These are phyloP conservation scores for Gryllus bimaculatus DNA, from an alignment of 1,140 invertebrate species.

Conservation along the genomic window DNA sequence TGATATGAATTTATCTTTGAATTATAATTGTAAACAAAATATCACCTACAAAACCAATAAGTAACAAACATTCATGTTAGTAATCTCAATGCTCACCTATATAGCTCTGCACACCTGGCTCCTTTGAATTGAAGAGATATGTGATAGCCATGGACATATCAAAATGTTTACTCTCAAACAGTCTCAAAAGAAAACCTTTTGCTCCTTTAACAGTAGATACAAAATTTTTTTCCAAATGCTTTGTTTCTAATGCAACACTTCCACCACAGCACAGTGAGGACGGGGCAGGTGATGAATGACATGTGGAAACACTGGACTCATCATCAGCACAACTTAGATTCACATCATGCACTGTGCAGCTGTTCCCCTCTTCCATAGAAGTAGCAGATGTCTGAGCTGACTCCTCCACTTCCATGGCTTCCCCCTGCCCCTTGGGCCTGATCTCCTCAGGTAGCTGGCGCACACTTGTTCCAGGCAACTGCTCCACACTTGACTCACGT, in stretches of 20 bases:
- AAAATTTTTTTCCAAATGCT: conserved; percentile 17
- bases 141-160: conserved; percentile 96
- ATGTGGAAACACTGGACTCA: background rate
- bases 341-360: background rate
- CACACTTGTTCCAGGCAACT: conserved; percentile 27
- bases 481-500: conserved; percentile 38
- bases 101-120: conserved; percentile 92
- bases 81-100: conserved; percentile 51
- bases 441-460: background rate
- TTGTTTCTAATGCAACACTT: background rate
- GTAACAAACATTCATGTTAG: too few relatives aligned
- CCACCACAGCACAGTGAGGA: background rate
- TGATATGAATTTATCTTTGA: background rate
- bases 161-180: conserved; percentile 95
- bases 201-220: conserved; percentile 25
- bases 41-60: too few relatives aligned
- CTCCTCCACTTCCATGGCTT: conserved; percentile 7
- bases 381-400: background rate
- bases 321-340: background rate
- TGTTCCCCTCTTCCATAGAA: background rate
- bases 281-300: conserved; percentile 8
- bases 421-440: conserved; percentile 15
- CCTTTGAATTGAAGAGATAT: conserved; percentile 97
- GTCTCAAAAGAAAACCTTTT: conserved; percentile 60
- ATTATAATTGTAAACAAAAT: background rate